Evolutionary conservation across 2,888 invertebrate species (phyloP).

Genomic region (Mesopsocus fuscifrons): DNA sequence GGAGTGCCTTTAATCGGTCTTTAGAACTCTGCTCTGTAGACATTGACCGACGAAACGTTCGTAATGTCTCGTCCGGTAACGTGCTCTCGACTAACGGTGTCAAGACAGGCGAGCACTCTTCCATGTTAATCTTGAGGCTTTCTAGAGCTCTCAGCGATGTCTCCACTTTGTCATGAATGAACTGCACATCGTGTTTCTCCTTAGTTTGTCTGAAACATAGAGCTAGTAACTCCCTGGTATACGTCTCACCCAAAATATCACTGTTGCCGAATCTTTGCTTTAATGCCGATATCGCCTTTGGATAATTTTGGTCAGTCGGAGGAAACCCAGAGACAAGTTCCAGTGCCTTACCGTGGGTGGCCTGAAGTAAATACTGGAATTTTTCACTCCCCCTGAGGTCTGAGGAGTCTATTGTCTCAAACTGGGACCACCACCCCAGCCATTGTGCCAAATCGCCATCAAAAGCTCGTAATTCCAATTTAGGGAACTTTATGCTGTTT

Average conservation of each 20-base stretch:
- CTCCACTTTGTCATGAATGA: not conserved
- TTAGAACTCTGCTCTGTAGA: not conserved
- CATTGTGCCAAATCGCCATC: not conserved
- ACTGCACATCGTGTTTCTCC: not conserved
- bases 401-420: not conserved
- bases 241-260: not conserved
- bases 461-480: not conserved
- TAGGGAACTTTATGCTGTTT: not conserved
- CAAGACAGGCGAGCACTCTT: not conserved
- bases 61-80: not conserved
- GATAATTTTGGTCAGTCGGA: not conserved
- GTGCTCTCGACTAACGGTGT: not conserved
- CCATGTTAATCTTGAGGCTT: not conserved
- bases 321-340: not conserved
- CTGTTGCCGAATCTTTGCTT: not conserved
- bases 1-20: not conserved
- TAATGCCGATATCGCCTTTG: not conserved
- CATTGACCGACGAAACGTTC: not conserved
- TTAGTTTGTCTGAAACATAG: not conserved
- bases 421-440: not conserved
- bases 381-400: not conserved
- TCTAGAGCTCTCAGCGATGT: not conserved
- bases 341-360: not conserved
- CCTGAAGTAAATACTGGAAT: not conserved
- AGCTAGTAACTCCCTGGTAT: not conserved